Conservation (phyloP, 1,140 invertebrate species). For the Helicoverpa armigera region DNA sequence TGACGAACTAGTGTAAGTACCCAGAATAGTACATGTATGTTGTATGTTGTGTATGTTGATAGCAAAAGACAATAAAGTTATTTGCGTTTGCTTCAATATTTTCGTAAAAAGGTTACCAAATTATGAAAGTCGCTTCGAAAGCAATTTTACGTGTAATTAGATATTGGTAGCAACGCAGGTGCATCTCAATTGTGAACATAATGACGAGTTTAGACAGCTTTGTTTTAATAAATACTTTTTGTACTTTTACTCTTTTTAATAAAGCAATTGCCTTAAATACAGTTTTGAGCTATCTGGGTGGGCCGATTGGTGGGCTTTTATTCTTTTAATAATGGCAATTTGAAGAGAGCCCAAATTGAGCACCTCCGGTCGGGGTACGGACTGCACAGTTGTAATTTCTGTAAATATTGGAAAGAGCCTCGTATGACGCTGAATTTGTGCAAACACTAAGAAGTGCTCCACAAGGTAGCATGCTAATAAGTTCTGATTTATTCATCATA, state of each 20-base stretch:
- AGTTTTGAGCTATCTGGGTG: slow-evolving; percentile 56
- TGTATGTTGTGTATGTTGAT: too few relatives aligned
- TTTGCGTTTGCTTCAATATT: background rate
- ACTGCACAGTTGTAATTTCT: slow-evolving; percentile 53
- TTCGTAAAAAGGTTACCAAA: background rate
- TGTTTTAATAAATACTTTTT: slow-evolving; percentile 43
- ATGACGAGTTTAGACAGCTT: slow-evolving; percentile 43
- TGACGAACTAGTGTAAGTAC: too few relatives aligned
- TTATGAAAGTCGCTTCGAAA: slow-evolving; percentile 10
- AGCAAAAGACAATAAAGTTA: too few relatives aligned
- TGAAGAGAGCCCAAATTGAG: slow-evolving; percentile 55
- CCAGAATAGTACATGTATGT: too few relatives aligned
- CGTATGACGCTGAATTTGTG: background rate
- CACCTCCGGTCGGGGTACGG: slow-evolving; percentile 53
- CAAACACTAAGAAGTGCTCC: background rate
- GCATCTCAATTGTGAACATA: slow-evolving; percentile 26
- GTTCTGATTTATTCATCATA: slow-evolving; percentile 27
- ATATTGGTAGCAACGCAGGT: slow-evolving; percentile 37
- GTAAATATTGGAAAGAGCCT: slow-evolving; percentile 16
- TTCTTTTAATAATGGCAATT: slow-evolving; percentile 68
- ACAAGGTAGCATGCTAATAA: slow-evolving; percentile 13
- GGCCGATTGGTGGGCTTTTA: slow-evolving; percentile 58
- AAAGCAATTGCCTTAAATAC: slow-evolving; percentile 48
- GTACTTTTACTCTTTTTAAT: slow-evolving; percentile 43
- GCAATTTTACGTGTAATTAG: slow-evolving; percentile 22